Base-by-base conservation (phyloP, 1,140 invertebrate species). In the Onthophagus taurus region DNA sequence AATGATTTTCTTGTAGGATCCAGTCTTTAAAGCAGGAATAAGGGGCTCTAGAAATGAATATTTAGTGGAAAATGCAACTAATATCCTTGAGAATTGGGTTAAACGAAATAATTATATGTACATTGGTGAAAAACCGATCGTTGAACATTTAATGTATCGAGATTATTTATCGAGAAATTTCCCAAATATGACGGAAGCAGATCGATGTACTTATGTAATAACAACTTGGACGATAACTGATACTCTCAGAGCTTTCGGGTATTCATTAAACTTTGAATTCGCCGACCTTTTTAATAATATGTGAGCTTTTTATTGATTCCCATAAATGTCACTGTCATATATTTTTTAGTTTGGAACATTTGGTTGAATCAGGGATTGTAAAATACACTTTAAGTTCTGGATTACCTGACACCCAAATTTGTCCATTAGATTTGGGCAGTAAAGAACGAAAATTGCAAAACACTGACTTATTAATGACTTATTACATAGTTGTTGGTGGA, bases 371-470 rank as follows among this genome's bases (percentile, higher is more conserved):
- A 0, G 84, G 84, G 14, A 76, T 86, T 24, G 69, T 86, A 1
- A 74, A 77, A 42, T 76, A 77, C 42, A 63, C 77, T 35, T 66
- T 76, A 34, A 60, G 59, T 3, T 59, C 64, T 34, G 70, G 77
- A 47, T 50, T 85, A 49, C 83, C 85, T 0, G 71, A 73, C 42
- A 78, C 78, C 0, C 73, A 76, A 47, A 81, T 85, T 31, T 89
- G 85, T 55, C 84, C 84, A 0, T 65, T 84, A 16, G 74, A 86
- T 63, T 64, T 87, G 20, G 79, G 77, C 34, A 83, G 78, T 6
- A 84, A 77, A 18, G 85, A 88, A 50, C 67, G 83, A 3, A 78
- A 80, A 55, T 63, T 89, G 6, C 60, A 76, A 34, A 81, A 86
- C 52, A 69, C 65, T 2, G 74, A 77, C 49, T 65, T 85, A 3